Percentiles rank a stretch among this genome's conserved stretches.
phyloP scores from a whole-genome alignment of 1,140 invertebrate genomes.

The Nephila pilipes region DNA sequence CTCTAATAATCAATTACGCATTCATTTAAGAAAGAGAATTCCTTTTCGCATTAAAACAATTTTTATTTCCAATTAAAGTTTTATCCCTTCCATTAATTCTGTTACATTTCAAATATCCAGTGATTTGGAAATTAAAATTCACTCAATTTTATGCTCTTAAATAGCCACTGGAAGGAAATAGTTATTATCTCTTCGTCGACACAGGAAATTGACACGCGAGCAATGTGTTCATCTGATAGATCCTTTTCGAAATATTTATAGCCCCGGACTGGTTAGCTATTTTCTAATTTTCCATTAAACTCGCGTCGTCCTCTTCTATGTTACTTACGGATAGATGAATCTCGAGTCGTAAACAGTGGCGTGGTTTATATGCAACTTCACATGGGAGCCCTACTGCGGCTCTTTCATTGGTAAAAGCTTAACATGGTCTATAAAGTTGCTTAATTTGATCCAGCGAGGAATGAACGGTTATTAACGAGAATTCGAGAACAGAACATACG shows the following conservation, averaged over 20 bases:
- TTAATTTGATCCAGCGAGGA: conserved; percentile 40
- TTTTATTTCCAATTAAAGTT: neutral
- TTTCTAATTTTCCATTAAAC: conserved; percentile 58
- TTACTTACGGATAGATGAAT: neutral
- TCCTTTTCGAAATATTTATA: conserved; percentile 31
- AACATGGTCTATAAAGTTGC: conserved; percentile 55
- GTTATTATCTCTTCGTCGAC: neutral
- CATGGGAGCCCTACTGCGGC: neutral
- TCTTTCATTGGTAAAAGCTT: conserved; percentile 17
- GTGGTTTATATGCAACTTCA: neutral
- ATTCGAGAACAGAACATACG: neutral
- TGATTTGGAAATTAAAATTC: neutral
- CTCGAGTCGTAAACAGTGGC: neutral
- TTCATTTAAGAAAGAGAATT: neutral
- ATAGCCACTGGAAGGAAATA: neutral
- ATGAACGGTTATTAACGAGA: conserved; percentile 41
- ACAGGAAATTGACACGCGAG: conserved; percentile 3
- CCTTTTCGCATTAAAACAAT: neutral
- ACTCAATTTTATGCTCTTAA: neutral
- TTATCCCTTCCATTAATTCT: neutral
- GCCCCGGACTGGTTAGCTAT: neutral
- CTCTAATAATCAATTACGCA: neutral
- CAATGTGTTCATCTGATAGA: conserved; percentile 1
- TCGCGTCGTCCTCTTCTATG: neutral
- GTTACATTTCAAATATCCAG: neutral